phyloP scores from a whole-genome alignment of 2,113 vertebrate genomes.

The Hemibagrus wyckioides region DNA sequence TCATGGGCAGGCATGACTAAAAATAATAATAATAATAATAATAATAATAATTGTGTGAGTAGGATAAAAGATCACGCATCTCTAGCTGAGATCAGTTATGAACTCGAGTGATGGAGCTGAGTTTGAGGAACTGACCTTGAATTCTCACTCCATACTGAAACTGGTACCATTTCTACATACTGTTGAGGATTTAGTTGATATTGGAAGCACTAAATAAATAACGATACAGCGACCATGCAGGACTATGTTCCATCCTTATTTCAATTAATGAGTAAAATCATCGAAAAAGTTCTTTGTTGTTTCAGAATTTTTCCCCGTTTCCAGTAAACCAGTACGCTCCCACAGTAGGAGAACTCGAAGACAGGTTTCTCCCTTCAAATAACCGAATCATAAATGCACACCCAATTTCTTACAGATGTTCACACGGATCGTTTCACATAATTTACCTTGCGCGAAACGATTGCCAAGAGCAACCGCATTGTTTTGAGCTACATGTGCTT shows the following conservation, averaged over 20 bases:
- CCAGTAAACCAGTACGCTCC: neutral
- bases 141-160: neutral
- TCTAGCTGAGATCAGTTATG: neutral
- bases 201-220: neutral
- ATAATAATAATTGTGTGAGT: no score
- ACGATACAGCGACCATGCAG: neutral
- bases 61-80: neutral
- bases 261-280: neutral
- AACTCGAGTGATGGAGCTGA: neutral
- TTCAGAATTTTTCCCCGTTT: neutral
- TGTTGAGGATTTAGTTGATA: neutral
- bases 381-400: slow-evolving; percentile 69
- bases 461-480: slow-evolving; percentile 30
- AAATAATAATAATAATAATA: neutral
- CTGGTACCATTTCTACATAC: neutral
- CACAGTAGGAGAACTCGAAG: neutral
- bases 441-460: slow-evolving; percentile 9
- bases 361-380: slow-evolving; percentile 1
- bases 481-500: slow-evolving; percentile 22
- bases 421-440: slow-evolving; percentile 18
- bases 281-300: neutral
- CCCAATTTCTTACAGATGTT: slow-evolving; percentile 40
- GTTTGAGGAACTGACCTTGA: neutral
- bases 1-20: neutral
- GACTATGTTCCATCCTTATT: neutral